Evolutionary conservation across 2,113 vertebrate genomes (phyloP).

Genomic region (Chaetodon trifascialis): DNA sequence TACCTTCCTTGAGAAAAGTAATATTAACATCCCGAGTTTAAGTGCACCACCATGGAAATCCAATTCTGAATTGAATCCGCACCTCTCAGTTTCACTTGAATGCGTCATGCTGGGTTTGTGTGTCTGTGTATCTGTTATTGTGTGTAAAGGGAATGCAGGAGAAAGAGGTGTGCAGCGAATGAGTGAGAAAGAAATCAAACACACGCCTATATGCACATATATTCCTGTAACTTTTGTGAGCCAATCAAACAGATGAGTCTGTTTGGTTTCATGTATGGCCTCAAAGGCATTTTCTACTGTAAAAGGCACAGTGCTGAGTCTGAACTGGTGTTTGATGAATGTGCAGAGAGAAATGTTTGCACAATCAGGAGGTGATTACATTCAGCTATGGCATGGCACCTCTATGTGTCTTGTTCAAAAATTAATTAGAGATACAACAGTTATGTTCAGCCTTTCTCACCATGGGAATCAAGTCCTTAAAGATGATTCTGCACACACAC

Average conservation of each 20-base stretch:
- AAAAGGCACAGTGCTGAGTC: neutral
- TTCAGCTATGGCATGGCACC: constrained; percentile 10
- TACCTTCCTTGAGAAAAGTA: constrained; percentile 9
- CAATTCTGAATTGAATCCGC: constrained; percentile 38
- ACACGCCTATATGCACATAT: neutral
- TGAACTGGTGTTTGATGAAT: neutral
- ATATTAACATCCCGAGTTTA: constrained; percentile 20
- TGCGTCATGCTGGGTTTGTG: constrained; percentile 12
- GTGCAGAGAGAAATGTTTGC: constrained; percentile 10
- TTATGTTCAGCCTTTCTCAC: constrained; percentile 42
- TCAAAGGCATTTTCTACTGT: neutral
- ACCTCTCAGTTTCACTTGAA: constrained; percentile 44
- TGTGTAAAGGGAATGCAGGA: neutral
- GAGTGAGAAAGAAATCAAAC: neutral
- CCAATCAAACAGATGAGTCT: neutral
- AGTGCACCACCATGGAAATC: constrained; percentile 38
- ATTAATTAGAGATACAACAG: constrained; percentile 51
- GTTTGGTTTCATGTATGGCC: neutral
- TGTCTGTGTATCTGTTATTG: neutral
- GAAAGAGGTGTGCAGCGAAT: neutral
- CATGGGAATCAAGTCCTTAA: constrained; percentile 60
- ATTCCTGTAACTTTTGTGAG: neutral
- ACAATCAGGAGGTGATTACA: constrained; percentile 30
- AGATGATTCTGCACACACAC: constrained; percentile 41
- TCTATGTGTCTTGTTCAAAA: constrained; percentile 54